These are phyloP conservation scores for Portevinia maculata DNA, from an alignment of 2,888 invertebrate genomes.

Conservation along the genomic window DNA sequence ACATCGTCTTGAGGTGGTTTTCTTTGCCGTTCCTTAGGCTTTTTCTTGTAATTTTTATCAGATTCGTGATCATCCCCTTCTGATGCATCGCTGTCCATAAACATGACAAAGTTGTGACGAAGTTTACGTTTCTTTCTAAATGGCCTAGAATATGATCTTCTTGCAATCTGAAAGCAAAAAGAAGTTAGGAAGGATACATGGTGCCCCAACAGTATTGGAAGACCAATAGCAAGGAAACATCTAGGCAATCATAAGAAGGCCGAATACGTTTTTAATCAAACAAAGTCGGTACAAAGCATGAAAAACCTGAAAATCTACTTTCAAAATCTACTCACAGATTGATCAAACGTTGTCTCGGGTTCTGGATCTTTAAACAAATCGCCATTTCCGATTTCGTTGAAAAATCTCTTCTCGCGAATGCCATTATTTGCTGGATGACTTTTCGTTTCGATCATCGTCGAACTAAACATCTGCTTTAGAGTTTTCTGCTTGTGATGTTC, in stretches of 20 bases:
- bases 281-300: no score
- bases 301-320: no score
- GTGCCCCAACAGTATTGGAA: no score
- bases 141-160: slow-evolving; percentile 79
- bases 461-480: slow-evolving; percentile 79
- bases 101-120: slow-evolving; percentile 76
- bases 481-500: slow-evolving; percentile 74
- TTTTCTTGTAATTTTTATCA: slow-evolving; percentile 68
- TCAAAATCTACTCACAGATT: slow-evolving; percentile 75
- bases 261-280: no score
- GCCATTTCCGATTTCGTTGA: slow-evolving; percentile 26
- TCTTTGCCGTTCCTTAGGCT: slow-evolving; percentile 63
- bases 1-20: slow-evolving; percentile 13
- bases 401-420: not conserved
- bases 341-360: slow-evolving; percentile 78
- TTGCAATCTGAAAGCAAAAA: slow-evolving; percentile 75
- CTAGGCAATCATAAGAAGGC: no score
- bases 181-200: no score
- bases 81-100: slow-evolving; percentile 78
- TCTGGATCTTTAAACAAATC: slow-evolving; percentile 78
- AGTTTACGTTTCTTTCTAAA: slow-evolving; percentile 78
- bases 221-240: no score
- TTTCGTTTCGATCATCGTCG: slow-evolving; percentile 78
- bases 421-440: not conserved
- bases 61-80: slow-evolving; percentile 73